phyloP scores from a whole-genome alignment of 2,113 vertebrate species.

The Nematolebias whitei region DNA sequence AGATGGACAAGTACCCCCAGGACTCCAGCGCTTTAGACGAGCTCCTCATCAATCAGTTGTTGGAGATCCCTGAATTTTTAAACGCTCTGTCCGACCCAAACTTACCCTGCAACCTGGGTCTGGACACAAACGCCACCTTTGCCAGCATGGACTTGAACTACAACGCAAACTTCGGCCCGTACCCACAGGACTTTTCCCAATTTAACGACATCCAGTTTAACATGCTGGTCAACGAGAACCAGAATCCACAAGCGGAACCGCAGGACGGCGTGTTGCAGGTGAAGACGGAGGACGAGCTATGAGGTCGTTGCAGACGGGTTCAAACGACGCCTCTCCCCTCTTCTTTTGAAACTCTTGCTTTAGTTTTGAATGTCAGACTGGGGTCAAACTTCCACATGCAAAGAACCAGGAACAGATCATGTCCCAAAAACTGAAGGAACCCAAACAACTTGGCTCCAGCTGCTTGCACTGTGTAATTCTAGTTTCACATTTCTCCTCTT shows the following conservation, averaged over 20 bases:
- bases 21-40: conserved; percentile 46
- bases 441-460: neutral
- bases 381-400: neutral
- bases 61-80: conserved; percentile 34
- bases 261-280: conserved; percentile 61
- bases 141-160: conserved; percentile 49
- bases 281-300: conserved; percentile 75
- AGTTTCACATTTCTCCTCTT: conserved; percentile 7
- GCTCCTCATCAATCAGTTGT: conserved; percentile 26
- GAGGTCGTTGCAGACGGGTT: conserved; percentile 18
- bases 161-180: conserved; percentile 31
- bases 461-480: conserved; percentile 8
- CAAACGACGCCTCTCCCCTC: too few species aligned
- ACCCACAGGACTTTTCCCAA: conserved; percentile 61
- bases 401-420: neutral
- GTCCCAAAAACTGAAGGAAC: neutral
- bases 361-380: neutral
- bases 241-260: conserved; percentile 32
- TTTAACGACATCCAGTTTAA: conserved; percentile 74
- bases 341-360: neutral
- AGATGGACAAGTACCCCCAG: conserved; percentile 44
- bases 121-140: conserved; percentile 7
- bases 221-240: conserved; percentile 70
- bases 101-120: conserved; percentile 21
- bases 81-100: neutral